These are phyloP conservation scores for Nephrocerus scutellatus DNA, from an alignment of 2,888 invertebrate genomes.

Conservation along the genomic window DNA sequence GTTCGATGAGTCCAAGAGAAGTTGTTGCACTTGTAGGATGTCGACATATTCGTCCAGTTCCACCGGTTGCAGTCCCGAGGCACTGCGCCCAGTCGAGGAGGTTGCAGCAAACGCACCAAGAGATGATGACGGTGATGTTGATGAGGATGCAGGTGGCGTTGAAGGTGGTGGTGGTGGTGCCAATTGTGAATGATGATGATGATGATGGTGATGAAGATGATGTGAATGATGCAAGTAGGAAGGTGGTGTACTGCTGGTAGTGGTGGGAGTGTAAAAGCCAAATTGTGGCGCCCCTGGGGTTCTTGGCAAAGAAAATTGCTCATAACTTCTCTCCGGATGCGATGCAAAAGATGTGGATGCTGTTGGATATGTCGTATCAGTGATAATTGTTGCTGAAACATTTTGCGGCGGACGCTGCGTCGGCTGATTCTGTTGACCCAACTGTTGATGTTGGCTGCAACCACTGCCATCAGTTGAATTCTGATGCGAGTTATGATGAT, in stretches of 20 bases:
- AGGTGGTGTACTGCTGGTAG: constrained; percentile 22
- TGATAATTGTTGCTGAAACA: constrained; percentile 7
- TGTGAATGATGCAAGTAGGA: background rate
- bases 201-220: constrained; percentile 26
- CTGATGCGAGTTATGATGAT: constrained; percentile 51
- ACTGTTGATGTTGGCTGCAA: constrained; percentile 21
- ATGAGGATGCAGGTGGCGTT: constrained; percentile 4
- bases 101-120: constrained; percentile 10
- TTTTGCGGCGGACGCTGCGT: constrained; percentile 7
- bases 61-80: too few relatives aligned
- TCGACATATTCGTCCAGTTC: constrained; percentile 71
- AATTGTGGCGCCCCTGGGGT: constrained; percentile 24
- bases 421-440: constrained; percentile 20
- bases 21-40: constrained; percentile 72
- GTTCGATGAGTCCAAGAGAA: constrained; percentile 54
- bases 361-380: constrained; percentile 1
- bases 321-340: constrained; percentile 7
- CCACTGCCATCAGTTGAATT: constrained; percentile 21
- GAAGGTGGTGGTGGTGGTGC: constrained; percentile 16
- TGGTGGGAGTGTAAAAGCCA: constrained; percentile 28
- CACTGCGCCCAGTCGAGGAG: constrained; percentile 9
- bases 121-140: constrained; percentile 3
- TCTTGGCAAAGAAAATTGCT: constrained; percentile 23
- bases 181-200: constrained; percentile 22
- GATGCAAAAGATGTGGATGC: constrained; percentile 6